Conservation (phyloP, 1,140 invertebrate species). For the Cydia pomonella region DNA sequence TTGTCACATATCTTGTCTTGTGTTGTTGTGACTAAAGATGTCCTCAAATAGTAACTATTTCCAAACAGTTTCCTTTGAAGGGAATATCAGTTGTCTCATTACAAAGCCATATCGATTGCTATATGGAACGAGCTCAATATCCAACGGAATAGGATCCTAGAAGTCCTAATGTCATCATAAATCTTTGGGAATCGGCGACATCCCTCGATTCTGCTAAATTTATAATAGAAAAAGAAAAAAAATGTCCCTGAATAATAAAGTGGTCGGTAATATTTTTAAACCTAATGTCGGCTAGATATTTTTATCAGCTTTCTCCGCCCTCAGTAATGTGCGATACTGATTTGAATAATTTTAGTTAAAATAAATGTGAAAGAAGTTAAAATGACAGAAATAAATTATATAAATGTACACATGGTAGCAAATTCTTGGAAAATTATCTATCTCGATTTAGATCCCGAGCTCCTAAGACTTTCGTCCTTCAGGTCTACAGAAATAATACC, state of each 20-base stretch:
- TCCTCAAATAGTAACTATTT: background rate
- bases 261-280: conserved; percentile 1
- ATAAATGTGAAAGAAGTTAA: too few relatives aligned
- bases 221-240: background rate
- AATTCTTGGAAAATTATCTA: too few relatives aligned
- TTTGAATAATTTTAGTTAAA: too few relatives aligned
- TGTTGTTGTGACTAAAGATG: background rate
- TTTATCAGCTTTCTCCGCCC: background rate
- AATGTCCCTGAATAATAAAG: background rate
- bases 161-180: conserved; percentile 6
- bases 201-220: background rate
- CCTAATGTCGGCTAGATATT: background rate
- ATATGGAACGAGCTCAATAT: conserved; percentile 4
- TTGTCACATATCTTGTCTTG: too few relatives aligned
- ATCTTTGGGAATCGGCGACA: background rate
- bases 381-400: too few relatives aligned
- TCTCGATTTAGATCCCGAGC: too few relatives aligned
- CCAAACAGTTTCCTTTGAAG: background rate
- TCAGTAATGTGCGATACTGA: too few relatives aligned
- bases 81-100: background rate
- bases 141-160: conserved; percentile 4
- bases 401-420: too few relatives aligned
- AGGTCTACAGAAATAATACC: too few relatives aligned
- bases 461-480: too few relatives aligned
- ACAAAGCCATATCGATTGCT: background rate